phyloP scores from a whole-genome alignment of 2,797 vertebrate species.

The Danionella dracula region DNA sequence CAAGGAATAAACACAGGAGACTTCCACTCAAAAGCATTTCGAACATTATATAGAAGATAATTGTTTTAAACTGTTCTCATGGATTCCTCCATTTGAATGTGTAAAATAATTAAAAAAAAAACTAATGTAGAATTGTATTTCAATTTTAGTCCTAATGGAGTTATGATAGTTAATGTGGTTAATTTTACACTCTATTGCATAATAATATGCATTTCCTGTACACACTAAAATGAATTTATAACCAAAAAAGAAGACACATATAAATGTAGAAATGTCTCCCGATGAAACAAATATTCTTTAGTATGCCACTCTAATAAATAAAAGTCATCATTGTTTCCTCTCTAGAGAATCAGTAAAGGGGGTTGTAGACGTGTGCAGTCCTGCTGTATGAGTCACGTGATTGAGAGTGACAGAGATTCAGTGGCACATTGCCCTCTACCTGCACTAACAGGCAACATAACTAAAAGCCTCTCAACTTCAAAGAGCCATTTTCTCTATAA shows the following conservation, averaged over 20 bases:
- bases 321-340: background rate
- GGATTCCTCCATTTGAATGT: too few species aligned
- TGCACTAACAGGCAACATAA: conserved; percentile 16
- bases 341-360: background rate
- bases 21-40: too few species aligned
- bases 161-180: too few species aligned
- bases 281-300: background rate
- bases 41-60: too few species aligned
- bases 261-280: background rate
- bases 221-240: too few species aligned
- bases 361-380: conserved; percentile 7
- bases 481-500: background rate
- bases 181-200: too few species aligned
- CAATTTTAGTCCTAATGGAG: too few species aligned
- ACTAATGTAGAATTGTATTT: too few species aligned
- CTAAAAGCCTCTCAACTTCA: background rate
- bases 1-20: conserved; percentile 12
- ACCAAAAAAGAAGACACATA: background rate
- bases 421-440: conserved; percentile 31
- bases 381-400: background rate
- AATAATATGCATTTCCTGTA: too few species aligned
- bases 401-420: background rate
- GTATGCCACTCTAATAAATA: background rate
- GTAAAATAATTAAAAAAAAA: too few species aligned
- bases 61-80: too few species aligned